Evolutionary conservation across 2,888 invertebrate species (phyloP).

Genomic region (Agrochola macilenta): DNA sequence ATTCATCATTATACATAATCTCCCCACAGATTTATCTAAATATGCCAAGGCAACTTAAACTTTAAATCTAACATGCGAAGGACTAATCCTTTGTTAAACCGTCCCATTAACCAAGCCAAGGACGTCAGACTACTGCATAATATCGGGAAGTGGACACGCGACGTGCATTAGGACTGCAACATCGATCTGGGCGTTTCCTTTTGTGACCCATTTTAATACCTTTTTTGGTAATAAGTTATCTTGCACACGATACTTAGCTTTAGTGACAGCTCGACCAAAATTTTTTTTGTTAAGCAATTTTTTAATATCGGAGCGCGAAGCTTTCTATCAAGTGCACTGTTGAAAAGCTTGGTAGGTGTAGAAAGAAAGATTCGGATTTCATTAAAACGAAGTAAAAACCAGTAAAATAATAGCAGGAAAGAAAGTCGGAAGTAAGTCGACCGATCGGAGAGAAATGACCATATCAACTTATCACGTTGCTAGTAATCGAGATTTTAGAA

Average conservation of each 20-base stretch:
- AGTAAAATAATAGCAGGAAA: background rate
- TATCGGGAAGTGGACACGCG: conserved; percentile 70
- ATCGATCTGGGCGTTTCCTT: conserved; percentile 66
- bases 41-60: conserved; percentile 46
- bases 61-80: conserved; percentile 38
- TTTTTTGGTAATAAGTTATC: background rate
- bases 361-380: too few relatives aligned
- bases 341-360: background rate
- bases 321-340: background rate
- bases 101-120: conserved; percentile 47
- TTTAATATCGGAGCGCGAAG: background rate
- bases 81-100: conserved; percentile 39
- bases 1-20: conserved; percentile 7
- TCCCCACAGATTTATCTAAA: background rate
- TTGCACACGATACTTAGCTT: conserved; percentile 4
- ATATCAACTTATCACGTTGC: background rate
- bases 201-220: conserved; percentile 27
- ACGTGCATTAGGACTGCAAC: conserved; percentile 71
- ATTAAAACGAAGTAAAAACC: background rate
- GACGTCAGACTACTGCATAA: conserved; percentile 59
- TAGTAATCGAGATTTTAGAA: too few relatives aligned
- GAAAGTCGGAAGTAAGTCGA: background rate
- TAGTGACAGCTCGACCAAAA: too few relatives aligned
- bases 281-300: background rate
- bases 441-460: too few relatives aligned